These are phyloP conservation scores for Epinotia brunnichana DNA, from an alignment of 2,888 invertebrate species.

Conservation along the genomic window DNA sequence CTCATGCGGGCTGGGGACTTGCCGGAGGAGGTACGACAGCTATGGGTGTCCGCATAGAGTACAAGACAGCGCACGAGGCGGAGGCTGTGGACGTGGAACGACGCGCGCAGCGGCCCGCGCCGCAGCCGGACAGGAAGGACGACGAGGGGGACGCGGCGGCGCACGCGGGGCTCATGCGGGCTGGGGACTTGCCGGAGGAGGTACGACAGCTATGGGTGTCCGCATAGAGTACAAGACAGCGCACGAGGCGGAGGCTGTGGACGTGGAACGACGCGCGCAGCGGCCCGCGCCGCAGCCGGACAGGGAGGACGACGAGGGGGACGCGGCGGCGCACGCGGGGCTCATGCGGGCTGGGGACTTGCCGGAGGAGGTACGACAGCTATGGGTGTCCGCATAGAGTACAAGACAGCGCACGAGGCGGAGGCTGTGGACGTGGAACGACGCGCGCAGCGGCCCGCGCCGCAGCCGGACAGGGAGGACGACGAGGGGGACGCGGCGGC, in stretches of 20 bases:
- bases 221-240: conserved; percentile 92
- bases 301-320: neutral
- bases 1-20: conserved; percentile 52
- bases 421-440: conserved; percentile 89
- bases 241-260: conserved; percentile 93
- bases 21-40: conserved; percentile 46
- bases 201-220: conserved; percentile 79
- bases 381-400: no score
- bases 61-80: conserved; percentile 92
- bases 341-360: conserved; percentile 52
- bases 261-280: conserved; percentile 76
- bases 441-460: conserved; percentile 56
- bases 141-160: neutral
- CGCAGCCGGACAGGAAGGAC: neutral
- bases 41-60: conserved; percentile 89
- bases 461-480: neutral
- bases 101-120: conserved; percentile 56
- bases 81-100: conserved; percentile 89
- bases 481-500: no score
- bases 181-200: conserved; percentile 45
- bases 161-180: conserved; percentile 47
- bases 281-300: conserved; percentile 50
- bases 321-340: neutral
- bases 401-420: no score
- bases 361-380: neutral